Base-by-base conservation (phyloP, 2,888 invertebrate genomes). In the Congeria kusceri region DNA sequence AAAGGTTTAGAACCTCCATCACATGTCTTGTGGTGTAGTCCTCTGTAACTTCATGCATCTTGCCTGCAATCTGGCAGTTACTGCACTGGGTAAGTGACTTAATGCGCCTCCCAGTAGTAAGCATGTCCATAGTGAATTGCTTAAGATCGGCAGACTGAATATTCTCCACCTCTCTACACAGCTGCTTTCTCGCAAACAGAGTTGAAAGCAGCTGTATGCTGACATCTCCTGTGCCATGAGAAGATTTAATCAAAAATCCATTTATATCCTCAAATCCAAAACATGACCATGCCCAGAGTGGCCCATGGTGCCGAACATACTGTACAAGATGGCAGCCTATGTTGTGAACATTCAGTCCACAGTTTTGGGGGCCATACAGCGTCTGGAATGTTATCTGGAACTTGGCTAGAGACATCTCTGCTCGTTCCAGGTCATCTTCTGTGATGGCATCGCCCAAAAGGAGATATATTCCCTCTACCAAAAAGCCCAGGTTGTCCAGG, bases 391-490 rank as follows among this genome's bases (percentile, higher is more conserved):
- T 5, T 9, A 20, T 4, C 18, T 49, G 20, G 20, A 49, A 49
- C n/a, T n/a, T n/a, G n/a, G n/a, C n/a, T n/a, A n/a, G n/a, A n/a
- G n/a, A n/a, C n/a, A n/a, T n/a, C n/a, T 13, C 44, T 20, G 66
- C 65, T 20, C 15, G 20, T 32, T 61, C 5, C 9, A 65, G 32
- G 9, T 64, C 47, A 25, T 32, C 49, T 4, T 57, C 27, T 18
- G 62, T 69, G 20, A 69, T 28, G 25, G 20, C 58, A 28, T 76
- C 76, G 15, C 29, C n/a, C 18, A 76, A 59, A 23, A 64, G 69
- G 15, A 76, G 20, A 28, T 73, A 79, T 5, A 65, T 63, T 5
- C 56, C 79, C 47, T 83, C 83, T 20, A 79, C 77, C 3, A 79
- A 66, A 15, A 61, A 71, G 57, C n/a, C 64, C 71, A 11, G 44